Percentiles rank a stretch among this genome's conserved stretches.
Conservation (phyloP, 2,113 vertebrate genomes). For the Pituophis catenifer region DNA sequence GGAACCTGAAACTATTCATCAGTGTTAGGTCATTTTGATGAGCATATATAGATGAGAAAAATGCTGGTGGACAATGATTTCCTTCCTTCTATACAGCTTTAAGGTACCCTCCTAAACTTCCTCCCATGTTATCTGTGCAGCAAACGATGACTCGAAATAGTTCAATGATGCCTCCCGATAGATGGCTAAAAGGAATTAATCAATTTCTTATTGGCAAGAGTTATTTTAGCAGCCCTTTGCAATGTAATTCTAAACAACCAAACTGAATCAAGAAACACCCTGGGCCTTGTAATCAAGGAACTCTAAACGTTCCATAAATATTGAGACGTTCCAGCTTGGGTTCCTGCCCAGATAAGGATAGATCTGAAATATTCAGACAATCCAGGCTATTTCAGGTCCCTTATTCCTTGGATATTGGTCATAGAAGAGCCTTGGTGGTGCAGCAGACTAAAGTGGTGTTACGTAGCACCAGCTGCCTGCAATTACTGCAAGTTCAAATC, state of each 20-base stretch:
- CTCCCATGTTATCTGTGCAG: slow-evolving; percentile 48
- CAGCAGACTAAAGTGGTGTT: too few relatives aligned
- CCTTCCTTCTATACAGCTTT: slow-evolving; percentile 21
- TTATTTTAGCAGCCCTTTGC: neutral
- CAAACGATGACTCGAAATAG: slow-evolving; percentile 43
- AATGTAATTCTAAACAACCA: neutral
- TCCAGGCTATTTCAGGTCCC: neutral
- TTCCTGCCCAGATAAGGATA: neutral
- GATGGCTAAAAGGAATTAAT: slow-evolving; percentile 44
- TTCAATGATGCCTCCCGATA: slow-evolving; percentile 33
- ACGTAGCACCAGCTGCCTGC: too few relatives aligned
- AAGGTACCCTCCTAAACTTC: slow-evolving; percentile 26
- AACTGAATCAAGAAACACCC: neutral
- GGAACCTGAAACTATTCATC: neutral
- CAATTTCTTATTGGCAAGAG: slow-evolving; percentile 37
- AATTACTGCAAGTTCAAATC: too few relatives aligned
- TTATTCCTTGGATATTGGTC: neutral
- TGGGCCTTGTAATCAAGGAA: neutral
- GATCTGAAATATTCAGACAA: neutral
- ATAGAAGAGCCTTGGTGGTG: neutral
- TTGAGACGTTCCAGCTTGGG: neutral
- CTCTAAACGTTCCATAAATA: neutral
- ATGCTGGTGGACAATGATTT: neutral
- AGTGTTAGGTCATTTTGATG: too few relatives aligned
- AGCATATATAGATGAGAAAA: neutral